Conservation (phyloP, 1,140 invertebrate species). For the Zeugodacus cucurbitae region DNA sequence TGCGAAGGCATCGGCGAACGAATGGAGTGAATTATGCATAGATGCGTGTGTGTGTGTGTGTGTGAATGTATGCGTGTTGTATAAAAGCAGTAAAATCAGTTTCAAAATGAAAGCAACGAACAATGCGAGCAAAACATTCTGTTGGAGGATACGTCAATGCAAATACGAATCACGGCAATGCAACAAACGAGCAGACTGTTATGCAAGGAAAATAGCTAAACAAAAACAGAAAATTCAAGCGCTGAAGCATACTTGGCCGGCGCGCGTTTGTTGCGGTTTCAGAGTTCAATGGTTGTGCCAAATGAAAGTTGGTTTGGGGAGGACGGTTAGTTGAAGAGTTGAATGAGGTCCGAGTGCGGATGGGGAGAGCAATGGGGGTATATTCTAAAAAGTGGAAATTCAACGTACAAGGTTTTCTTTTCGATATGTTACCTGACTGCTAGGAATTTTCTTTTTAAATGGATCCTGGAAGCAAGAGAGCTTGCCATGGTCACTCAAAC, state of each 20-base stretch:
- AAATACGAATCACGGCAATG: not conserved
- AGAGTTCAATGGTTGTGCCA: not conserved
- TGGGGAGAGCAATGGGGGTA: not conserved
- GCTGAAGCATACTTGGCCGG: not conserved
- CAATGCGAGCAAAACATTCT: not conserved
- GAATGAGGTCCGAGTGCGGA: not conserved
- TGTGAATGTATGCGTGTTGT: not conserved
- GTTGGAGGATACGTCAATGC: not conserved
- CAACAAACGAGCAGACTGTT: not conserved
- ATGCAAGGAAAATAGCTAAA: not conserved
- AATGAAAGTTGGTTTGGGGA: not conserved
- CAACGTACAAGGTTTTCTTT: not conserved
- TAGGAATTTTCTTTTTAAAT: not conserved
- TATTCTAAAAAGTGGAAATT: too few relatives aligned
- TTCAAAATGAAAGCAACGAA: not conserved
- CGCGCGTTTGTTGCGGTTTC: constrained; percentile 10
- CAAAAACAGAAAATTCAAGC: not conserved
- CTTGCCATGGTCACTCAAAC: too few relatives aligned
- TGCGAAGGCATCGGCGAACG: not conserved
- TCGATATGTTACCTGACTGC: not conserved
- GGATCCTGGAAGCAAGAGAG: too few relatives aligned
- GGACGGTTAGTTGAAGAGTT: not conserved
- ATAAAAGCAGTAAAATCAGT: not conserved
- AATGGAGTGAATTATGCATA: not conserved
- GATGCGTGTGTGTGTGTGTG: not conserved